Evolutionary conservation across 2,888 invertebrate genomes (phyloP).

Genomic region (Lamellibrachia columna): DNA sequence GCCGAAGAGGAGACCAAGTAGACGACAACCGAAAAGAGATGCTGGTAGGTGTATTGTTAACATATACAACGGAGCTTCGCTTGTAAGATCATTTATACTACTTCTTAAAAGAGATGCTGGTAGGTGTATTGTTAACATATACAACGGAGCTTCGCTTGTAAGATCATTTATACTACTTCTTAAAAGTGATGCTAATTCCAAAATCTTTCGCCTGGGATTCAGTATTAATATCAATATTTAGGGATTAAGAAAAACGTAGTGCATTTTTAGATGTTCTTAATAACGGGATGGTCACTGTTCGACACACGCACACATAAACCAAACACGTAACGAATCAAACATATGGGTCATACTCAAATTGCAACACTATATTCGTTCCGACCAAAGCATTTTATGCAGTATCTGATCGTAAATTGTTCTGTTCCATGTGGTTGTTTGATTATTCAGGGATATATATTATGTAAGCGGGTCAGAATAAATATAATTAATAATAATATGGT

Average conservation of each 20-base stretch:
- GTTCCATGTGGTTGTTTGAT: too few species aligned
- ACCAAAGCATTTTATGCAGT: too few species aligned
- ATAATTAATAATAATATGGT: too few species aligned
- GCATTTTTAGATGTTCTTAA: not conserved
- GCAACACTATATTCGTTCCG: too few species aligned
- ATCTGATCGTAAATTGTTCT: too few species aligned
- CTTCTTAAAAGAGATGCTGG: not conserved
- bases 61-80: not conserved
- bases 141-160: not conserved
- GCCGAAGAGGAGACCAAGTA: not conserved
- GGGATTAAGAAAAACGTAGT: not conserved
- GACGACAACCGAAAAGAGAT: not conserved
- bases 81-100: not conserved
- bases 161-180: not conserved
- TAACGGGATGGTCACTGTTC: too few species aligned
- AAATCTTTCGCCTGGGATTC: not conserved
- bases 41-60: not conserved
- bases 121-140: not conserved
- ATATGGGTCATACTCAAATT: too few species aligned
- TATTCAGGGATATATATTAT: too few species aligned
- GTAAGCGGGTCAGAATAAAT: too few species aligned
- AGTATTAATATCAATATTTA: not conserved
- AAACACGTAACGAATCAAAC: too few species aligned
- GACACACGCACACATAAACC: too few species aligned
- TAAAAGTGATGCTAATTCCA: not conserved